Conservation (phyloP, 1,140 invertebrate species). For the Coenobita brevimanus region DNA sequence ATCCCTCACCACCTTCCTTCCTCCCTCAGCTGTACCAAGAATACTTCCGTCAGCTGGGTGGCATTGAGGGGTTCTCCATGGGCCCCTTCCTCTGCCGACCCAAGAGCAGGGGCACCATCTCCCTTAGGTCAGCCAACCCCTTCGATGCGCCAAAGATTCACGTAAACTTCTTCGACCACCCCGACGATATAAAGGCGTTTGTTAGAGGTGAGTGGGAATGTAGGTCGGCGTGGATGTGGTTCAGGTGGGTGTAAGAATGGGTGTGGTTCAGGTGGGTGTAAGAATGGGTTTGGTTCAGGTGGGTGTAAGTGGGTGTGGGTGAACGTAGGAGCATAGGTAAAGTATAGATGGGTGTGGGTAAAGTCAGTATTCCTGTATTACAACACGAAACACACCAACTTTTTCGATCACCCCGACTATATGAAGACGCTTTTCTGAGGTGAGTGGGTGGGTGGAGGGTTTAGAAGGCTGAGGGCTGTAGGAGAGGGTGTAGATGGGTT, state of each 20-base stretch:
- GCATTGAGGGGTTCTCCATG: slow-evolving; percentile 16
- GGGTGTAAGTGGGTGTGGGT: no score
- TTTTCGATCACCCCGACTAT: no score
- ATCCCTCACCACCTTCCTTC: no score
- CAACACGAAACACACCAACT: no score
- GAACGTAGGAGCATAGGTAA: no score
- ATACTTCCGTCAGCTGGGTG: not conserved
- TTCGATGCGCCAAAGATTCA: slow-evolving; percentile 84
- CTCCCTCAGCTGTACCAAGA: slow-evolving; percentile 15
- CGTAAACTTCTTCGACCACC: slow-evolving; percentile 80
- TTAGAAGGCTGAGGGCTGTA: no score
- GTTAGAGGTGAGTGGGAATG: not conserved
- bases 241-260: not conserved
- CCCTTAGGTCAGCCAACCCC: slow-evolving; percentile 81
- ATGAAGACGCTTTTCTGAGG: no score
- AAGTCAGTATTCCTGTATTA: no score
- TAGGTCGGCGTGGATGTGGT: not conserved
- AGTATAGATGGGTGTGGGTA: no score
- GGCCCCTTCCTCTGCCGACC: slow-evolving; percentile 82
- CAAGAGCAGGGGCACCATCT: slow-evolving; percentile 82
- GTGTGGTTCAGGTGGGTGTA: not conserved
- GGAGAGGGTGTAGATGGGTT: no score
- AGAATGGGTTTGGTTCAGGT: not conserved
- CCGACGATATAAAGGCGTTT: slow-evolving; percentile 16
- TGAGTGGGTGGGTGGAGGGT: no score